Evolutionary conservation across 2,113 vertebrate species (phyloP), one percentile per base, ranked within the genome.

Genomic region (Corydoras sp.): DNA sequence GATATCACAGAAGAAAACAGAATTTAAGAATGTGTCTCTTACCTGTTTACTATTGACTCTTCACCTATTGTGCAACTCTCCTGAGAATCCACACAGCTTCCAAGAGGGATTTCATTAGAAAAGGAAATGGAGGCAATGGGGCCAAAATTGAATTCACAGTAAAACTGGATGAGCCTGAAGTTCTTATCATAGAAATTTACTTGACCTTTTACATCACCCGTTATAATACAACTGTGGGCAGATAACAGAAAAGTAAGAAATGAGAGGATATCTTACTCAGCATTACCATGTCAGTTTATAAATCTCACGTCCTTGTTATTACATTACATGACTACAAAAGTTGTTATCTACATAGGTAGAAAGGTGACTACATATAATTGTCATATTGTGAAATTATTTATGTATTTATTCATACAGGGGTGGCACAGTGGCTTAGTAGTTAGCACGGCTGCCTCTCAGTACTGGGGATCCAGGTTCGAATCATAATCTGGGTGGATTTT

Each of bases 61-160:
- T 74, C 83, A 13, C 82, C 58, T n/a, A 85, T 0, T 0, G 69
- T 82, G 72, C 72, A 81, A 29, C 89, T 83, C 1, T 77, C 15
- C 24, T 83, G 77, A 7, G 71, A 76, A 31, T 62, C 81, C 5
- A 86, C 70, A 6, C 54, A 62, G 1, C 71, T 69, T 0, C n/a
- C 12, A 0, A 69, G 58, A 0, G 81, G 64, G 0, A 75, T 77
- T 31, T 82, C 73, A 78, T 85, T 91, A 11, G 91, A 91, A 71
- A 96, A 95, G 53, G 94, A 97, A 78, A 99, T 92, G 30, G 87
- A 92, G 2, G 1, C 76, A 62, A 99, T 88, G 18, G 90, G 51
- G 3, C 90, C 89, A 84, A 91, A 78, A 35, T 81, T 80, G 35
- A 93, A 81, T 4, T 91, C 75, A 56, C 72, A 86, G 77, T 88